Conservation (phyloP, 2,797 vertebrate species). For the Acomys russatus region DNA sequence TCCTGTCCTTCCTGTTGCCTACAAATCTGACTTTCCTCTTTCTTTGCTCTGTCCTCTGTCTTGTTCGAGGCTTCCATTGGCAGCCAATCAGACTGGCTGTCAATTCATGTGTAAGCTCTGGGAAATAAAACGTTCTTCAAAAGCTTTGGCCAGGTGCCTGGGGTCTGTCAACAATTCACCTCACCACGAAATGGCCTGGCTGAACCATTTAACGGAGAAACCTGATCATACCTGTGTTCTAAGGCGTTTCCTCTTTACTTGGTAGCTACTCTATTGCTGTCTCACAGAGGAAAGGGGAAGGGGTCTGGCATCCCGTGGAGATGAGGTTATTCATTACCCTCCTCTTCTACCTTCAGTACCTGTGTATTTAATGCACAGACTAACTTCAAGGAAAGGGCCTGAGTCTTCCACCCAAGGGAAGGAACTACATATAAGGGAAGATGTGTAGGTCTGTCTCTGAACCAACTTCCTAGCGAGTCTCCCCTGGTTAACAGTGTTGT, state of each 20-base stretch:
- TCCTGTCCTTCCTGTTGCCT: neutral
- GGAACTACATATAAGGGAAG: neutral
- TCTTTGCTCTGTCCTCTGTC: neutral
- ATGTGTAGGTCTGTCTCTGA: neutral
- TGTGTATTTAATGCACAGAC: neutral
- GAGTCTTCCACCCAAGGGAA: neutral
- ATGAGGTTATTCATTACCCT: neutral
- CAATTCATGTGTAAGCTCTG: neutral
- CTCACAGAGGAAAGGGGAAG: neutral
- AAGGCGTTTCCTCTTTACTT: neutral
- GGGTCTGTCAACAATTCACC: neutral
- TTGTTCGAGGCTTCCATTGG: neutral
- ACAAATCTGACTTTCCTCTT: neutral
- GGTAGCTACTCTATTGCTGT: neutral
- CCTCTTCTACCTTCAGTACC: neutral
- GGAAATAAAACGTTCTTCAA: conserved; percentile 54
- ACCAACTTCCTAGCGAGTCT: neutral
- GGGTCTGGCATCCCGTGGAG: too few relatives aligned
- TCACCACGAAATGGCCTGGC: neutral
- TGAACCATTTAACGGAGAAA: neutral
- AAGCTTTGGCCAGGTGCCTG: conserved; percentile 30
- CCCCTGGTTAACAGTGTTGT: neutral
- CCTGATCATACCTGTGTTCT: neutral
- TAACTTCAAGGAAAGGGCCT: neutral
- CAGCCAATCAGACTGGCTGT: neutral